Evolutionary conservation across 2,888 invertebrate species (phyloP).

Genomic region (Magallana nippona): DNA sequence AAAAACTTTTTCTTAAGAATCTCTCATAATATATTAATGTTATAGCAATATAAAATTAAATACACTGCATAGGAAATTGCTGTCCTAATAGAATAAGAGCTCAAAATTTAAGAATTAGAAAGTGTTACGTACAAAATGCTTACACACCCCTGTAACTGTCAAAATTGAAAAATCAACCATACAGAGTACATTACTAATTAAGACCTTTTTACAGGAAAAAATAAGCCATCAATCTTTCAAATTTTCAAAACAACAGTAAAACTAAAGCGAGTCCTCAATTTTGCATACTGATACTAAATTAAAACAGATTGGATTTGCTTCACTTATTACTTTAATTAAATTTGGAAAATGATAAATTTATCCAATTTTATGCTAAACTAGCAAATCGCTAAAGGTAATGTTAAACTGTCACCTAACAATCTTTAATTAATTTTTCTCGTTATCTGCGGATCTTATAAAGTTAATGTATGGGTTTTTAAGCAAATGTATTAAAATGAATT

Average conservation of each 20-base stretch:
- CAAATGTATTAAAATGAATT: constrained; percentile 35
- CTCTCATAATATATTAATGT: no score
- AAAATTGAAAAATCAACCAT: no score
- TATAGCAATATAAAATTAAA: no score
- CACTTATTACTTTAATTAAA: neutral
- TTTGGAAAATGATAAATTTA: constrained; percentile 2
- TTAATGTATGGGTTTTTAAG: constrained; percentile 28
- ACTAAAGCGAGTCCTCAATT: neutral
- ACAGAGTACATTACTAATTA: no score
- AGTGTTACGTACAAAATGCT: no score
- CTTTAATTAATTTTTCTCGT: constrained; percentile 20
- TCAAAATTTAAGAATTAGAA: no score
- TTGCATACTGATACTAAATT: neutral
- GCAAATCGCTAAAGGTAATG: constrained; percentile 25
- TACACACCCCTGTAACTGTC: no score
- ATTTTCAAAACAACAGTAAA: neutral
- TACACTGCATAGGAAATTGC: no score
- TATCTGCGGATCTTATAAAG: constrained; percentile 12
- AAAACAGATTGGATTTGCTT: neutral
- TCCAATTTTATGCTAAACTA: constrained; percentile 18
- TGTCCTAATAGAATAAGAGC: no score
- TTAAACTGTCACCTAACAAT: neutral
- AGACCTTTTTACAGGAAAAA: no score
- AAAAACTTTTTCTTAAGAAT: no score
- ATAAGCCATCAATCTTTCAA: no score